Conservation (phyloP, 2,113 vertebrate species). For the Ornithorhynchus anatinus region DNA sequence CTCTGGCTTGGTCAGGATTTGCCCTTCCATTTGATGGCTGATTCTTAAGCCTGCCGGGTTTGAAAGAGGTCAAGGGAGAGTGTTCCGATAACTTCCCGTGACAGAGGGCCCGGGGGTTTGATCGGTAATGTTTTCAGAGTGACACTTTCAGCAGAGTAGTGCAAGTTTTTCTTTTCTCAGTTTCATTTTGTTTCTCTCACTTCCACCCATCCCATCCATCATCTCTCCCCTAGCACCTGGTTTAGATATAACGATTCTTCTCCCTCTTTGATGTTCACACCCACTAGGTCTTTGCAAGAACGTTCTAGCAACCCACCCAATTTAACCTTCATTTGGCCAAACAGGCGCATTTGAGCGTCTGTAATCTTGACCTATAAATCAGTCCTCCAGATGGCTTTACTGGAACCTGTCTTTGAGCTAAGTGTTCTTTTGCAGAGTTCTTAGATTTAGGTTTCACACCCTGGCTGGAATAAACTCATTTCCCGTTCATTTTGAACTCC, state of each 20-base stretch:
- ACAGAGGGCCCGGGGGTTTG: not conserved
- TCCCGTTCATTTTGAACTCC: not conserved
- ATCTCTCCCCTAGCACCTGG: not conserved
- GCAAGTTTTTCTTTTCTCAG: not conserved
- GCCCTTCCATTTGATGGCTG: not conserved
- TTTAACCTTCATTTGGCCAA: too few species aligned
- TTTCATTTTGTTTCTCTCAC: not conserved
- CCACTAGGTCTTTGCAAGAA: not conserved
- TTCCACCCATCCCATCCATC: not conserved
- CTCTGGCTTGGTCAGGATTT: not conserved
- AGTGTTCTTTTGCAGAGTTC: not conserved
- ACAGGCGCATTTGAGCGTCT: too few species aligned
- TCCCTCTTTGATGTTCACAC: not conserved
- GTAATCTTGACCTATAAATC: not conserved
- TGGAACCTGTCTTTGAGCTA: not conserved
- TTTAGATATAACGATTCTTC: not conserved
- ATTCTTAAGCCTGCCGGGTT: not conserved
- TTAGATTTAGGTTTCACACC: not conserved
- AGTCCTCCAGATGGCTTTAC: not conserved
- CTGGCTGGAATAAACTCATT: not conserved
- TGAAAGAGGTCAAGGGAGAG: not conserved
- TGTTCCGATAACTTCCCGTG: not conserved
- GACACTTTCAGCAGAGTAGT: not conserved
- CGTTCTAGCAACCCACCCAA: too few species aligned
- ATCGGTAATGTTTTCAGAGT: not conserved